Percentiles rank a stretch among this genome's conserved stretches.
phyloP scores from a whole-genome alignment of 1,140 invertebrate genomes.

The Lepidurus couesii region DNA sequence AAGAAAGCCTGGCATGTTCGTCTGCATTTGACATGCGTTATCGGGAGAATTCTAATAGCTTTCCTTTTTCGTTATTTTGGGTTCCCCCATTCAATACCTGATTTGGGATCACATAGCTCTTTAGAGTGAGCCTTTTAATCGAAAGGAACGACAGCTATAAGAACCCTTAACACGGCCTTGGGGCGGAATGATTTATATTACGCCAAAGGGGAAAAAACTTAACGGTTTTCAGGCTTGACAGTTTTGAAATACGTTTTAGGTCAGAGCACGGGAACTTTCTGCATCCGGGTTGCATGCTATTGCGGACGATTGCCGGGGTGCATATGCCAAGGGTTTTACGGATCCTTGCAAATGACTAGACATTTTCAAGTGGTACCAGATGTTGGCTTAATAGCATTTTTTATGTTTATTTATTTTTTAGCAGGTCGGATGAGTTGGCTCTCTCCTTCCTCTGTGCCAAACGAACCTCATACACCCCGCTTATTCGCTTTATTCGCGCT shows the following conservation, averaged over 20 bases:
- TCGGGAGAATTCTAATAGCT: too few species aligned
- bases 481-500: not conserved
- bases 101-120: too few species aligned
- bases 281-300: not conserved
- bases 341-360: conserved; percentile 2
- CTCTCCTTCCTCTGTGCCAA: not conserved
- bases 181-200: too few species aligned
- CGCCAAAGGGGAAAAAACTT: not conserved
- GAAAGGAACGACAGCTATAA: too few species aligned
- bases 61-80: too few species aligned
- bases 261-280: not conserved
- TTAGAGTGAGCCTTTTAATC: too few species aligned
- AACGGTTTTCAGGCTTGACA: not conserved
- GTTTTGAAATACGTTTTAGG: not conserved
- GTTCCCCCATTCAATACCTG: too few species aligned
- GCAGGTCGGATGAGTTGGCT: not conserved
- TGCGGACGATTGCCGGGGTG: not conserved
- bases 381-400: not conserved
- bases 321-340: not conserved
- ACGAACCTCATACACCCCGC: not conserved
- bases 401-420: not conserved
- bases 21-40: not conserved
- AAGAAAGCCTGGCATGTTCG: not conserved
- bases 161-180: too few species aligned
- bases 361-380: conserved; percentile 9